A percentile compares a stretch with the other conserved stretches of the same genome.
These are phyloP conservation scores for Nysson spinosus DNA, from an alignment of 2,888 invertebrate genomes.

Conservation along the genomic window DNA sequence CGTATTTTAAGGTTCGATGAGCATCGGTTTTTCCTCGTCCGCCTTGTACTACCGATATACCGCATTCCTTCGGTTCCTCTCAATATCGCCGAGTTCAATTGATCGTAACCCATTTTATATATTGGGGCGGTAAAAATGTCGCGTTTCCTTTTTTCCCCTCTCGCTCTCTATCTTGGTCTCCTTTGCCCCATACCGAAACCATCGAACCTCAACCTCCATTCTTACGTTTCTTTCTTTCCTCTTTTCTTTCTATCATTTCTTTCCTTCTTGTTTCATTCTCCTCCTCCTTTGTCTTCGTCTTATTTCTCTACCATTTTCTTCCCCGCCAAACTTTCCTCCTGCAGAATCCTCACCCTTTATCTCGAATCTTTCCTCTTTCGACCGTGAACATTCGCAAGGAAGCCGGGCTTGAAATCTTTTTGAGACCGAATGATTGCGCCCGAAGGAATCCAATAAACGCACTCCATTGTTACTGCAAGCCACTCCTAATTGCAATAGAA, in stretches of 20 bases:
- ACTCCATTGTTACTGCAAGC: slow-evolving; percentile 46
- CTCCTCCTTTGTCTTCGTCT: not conserved
- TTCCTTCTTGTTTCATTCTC: not conserved
- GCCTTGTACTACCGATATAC: slow-evolving; percentile 39
- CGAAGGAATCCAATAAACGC: slow-evolving; percentile 55
- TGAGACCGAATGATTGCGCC: slow-evolving; percentile 41
- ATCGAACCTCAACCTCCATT: not conserved
- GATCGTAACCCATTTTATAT: slow-evolving; percentile 63
- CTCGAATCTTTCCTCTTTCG: slow-evolving; percentile 18
- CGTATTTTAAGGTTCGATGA: slow-evolving; percentile 65
- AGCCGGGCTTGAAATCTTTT: slow-evolving; percentile 46
- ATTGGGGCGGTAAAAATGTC: slow-evolving; percentile 60
- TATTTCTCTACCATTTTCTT: no score
- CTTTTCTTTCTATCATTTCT: not conserved
- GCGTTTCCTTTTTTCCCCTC: slow-evolving; percentile 41
- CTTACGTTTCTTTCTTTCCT: not conserved
- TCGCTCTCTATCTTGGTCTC: no score
- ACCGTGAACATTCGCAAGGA: slow-evolving; percentile 17
- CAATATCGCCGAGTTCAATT: slow-evolving; percentile 61
- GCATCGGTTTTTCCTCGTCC: slow-evolving; percentile 52
- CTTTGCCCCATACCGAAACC: slow-evolving; percentile 9
- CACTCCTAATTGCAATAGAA: slow-evolving; percentile 47
- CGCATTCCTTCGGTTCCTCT: slow-evolving; percentile 53
- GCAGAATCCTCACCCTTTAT: not conserved
- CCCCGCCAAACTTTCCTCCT: not conserved